Base-by-base conservation (phyloP, 2,113 vertebrate genomes). In the Microtus montanus region DNA sequence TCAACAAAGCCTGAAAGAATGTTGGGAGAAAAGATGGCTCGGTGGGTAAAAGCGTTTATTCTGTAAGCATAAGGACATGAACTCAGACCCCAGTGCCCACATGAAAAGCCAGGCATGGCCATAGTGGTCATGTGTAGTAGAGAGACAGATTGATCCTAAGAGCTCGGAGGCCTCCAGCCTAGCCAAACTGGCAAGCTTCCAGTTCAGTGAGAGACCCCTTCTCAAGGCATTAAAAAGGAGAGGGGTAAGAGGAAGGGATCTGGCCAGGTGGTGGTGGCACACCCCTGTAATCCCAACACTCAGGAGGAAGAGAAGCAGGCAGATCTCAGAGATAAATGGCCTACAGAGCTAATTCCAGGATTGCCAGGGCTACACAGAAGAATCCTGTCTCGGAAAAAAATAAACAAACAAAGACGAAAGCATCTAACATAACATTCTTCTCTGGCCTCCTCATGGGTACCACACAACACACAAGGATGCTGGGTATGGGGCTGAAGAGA, bases 1-100 rank as follows among this genome's bases (percentile, higher is more conserved):
- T 92, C 22, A 2, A 93, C 33, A 86, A 93, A 93, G 38, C 52
- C 86, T 79, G n/a, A 49, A 93, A 79, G 88, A 89, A 49, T 47
- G 12, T 58, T 89, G 54, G 12, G 24, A 17, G 9, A 68, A 47
- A 68, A 86, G 41, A 68, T 68, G 10, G 28, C 63, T 68, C 6
- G 13, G 19, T 47, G 44, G 44, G 41, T 44, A 47, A 26, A 47
- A 49, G 74, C 47, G 44, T 30, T 77, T 77, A 44, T 47, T 28
- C 44, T 49, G 74, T 44, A 49, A 77, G 26, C 44, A 47, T 30
- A 26, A 77, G 7, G 13, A 77, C 13, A 0, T 14, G 41, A 77
- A 30, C 26, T 77, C 13, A 47, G 28, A 77, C 28, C 41, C 74
- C 74, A 77, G 74, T 5, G 24, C 11, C 41, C 74, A 44, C 10